Base-by-base conservation (phyloP, 1,140 invertebrate species). In the Formica exsecta region DNA sequence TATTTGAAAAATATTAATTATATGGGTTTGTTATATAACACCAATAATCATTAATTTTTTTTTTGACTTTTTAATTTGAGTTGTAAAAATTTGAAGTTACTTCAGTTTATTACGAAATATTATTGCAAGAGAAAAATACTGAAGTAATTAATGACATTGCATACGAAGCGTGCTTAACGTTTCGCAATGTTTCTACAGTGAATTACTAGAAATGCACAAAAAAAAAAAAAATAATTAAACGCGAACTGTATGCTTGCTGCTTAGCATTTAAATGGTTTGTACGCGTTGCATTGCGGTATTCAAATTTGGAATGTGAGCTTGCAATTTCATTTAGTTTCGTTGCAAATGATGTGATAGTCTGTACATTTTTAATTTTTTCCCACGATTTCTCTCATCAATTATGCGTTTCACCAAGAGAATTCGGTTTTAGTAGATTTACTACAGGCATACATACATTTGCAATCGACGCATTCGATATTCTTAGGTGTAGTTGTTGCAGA, bases 221-320 rank as follows among this genome's bases (percentile, higher is more conserved):
- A 70, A 59, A 80, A 70, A 59, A 74, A 61, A 74, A 61, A 29
- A 29, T 74, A 74, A 83, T 83, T 83, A 61, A 83, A 74, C 29
- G 38, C 66, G 68, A 61, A 41, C 51, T 59, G 44, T 32, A 22
- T 81, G 68, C 73, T 54, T 73, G 29, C 54, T 81, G 79, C 66
- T 83, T 74, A 83, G 68, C 79, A 83, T 83, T 83, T 74, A 83
- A 83, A 83, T 83, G 51, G 51, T 32, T 32, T 13, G 54, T 61
- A 36, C 54, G 54, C 54, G 38, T 83, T 74, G 25, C 38, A 74
- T 62, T 57, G 44, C 38, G 29, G 25, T 70, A 71, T 80, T 80
- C 65, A 71, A 83, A 74, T 71, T 29, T 74, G 68, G 19, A 44
- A 61, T 44, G 62, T 64, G 62, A 66, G 44, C 13, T 19, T 5